phyloP scores from a whole-genome alignment of 2,113 vertebrate species.

The Eudyptes chrysolophus region DNA sequence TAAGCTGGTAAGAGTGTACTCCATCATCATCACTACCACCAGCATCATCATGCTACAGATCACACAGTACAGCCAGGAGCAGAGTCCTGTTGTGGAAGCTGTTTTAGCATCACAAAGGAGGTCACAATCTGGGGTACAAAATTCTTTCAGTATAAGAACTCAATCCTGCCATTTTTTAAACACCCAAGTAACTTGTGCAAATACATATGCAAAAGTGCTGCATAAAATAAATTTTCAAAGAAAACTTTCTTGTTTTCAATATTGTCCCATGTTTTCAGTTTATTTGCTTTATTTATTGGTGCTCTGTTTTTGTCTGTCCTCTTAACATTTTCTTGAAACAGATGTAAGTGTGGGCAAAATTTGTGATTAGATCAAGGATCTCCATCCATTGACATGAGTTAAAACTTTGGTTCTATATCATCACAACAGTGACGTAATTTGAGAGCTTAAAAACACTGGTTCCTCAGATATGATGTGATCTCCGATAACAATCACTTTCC shows the following conservation, averaged over 20 bases:
- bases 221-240: neutral
- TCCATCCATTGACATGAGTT: neutral
- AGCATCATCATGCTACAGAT: neutral
- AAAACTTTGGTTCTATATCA: neutral
- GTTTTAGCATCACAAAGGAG: neutral
- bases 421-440: neutral
- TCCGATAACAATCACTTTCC: neutral
- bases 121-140: neutral
- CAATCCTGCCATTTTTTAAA: neutral
- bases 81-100: neutral
- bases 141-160: neutral
- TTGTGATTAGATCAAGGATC: neutral
- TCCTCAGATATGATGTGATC: neutral
- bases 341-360: neutral
- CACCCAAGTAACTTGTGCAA: accelerated
- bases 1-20: neutral
- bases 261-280: neutral
- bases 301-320: neutral
- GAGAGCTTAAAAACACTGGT: neutral
- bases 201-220: neutral
- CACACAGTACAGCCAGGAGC: neutral
- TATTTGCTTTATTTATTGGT: neutral
- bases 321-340: neutral
- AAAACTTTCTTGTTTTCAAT: neutral
- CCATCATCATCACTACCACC: neutral